phyloP scores from a whole-genome alignment of 2,797 vertebrate genomes.

The Lutjanus campechanus region DNA sequence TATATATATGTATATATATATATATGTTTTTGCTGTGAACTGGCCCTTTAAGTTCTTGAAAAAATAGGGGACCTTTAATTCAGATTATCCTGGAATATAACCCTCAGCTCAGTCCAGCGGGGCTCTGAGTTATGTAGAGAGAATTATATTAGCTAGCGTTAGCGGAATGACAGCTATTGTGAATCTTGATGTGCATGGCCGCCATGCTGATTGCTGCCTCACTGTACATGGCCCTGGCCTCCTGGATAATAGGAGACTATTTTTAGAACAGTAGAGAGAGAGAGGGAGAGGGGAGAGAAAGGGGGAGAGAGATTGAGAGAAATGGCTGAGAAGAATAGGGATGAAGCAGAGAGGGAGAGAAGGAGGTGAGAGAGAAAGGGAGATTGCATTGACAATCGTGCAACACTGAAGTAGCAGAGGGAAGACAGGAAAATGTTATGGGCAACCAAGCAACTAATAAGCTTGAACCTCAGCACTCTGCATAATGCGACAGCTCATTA shows the following conservation, averaged over 20 bases:
- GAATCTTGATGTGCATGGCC: conserved; percentile 85
- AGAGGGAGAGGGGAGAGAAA: conserved; percentile 1
- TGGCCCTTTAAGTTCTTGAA: not conserved
- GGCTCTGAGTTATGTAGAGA: conserved; percentile 62
- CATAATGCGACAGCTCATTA: conserved; percentile 89
- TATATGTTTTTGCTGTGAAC: too few species aligned
- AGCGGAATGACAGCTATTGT: conserved; percentile 81
- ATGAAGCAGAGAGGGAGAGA: conserved; percentile 62
- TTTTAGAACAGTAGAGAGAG: conserved; percentile 79
- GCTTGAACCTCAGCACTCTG: conserved; percentile 88
- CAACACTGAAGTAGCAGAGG: conserved; percentile 77
- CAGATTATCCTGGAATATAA: conserved; percentile 60
- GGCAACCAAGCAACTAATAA: conserved; percentile 91
- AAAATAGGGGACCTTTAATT: conserved; percentile 45
- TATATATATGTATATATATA: too few species aligned
- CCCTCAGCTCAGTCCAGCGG: conserved; percentile 56
- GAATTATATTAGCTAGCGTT: conserved; percentile 75
- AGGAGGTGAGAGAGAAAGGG: conserved; percentile 56
- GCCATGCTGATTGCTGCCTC: conserved; percentile 85
- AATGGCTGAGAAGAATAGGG: conserved; percentile 62
- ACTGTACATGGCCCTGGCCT: conserved; percentile 80
- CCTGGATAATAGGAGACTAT: conserved; percentile 85
- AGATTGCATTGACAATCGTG: conserved; percentile 82
- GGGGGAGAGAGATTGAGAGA: conserved; percentile 51
- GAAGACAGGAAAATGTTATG: conserved; percentile 86